Conservation (phyloP, 2,888 invertebrate species). For the Drosophila histrio region DNA sequence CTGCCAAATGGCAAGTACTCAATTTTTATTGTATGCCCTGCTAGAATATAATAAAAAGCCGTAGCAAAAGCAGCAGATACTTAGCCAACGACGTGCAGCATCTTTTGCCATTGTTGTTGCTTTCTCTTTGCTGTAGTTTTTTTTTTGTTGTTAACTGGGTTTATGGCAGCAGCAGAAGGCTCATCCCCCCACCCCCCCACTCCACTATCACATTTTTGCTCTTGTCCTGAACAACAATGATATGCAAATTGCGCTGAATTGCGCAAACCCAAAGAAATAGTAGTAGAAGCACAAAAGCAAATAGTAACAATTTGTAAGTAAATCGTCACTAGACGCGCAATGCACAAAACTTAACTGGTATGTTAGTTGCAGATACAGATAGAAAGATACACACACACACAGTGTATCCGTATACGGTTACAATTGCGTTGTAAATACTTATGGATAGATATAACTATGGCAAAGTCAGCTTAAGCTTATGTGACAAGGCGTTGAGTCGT, state of each 20-base stretch:
- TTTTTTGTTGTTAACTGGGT: conserved; percentile 30
- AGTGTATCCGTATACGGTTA: conserved; percentile 24
- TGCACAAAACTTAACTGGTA: conserved; percentile 39
- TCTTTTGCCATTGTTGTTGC: conserved; percentile 16
- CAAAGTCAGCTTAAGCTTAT: conserved; percentile 44
- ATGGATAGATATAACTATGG: conserved; percentile 16
- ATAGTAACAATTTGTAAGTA: conserved; percentile 61
- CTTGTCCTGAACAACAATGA: conserved; percentile 42
- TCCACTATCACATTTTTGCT: conserved; percentile 2
- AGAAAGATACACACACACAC: conserved; percentile 17
- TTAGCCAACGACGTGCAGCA: conserved; percentile 44
- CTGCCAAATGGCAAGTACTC: conserved; percentile 6
- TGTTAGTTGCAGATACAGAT: conserved; percentile 33
- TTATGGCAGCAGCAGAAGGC: conserved; percentile 29
- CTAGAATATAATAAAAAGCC: conserved; percentile 24
- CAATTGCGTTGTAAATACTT: conserved; percentile 30
- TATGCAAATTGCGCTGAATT: conserved; percentile 70
- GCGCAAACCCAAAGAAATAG: conserved; percentile 3
- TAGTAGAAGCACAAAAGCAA: conserved; percentile 45
- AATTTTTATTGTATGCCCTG: conserved; percentile 1
- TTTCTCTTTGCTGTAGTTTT: conserved; percentile 1
- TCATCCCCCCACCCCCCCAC: conserved; percentile 1
- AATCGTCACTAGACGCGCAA: conserved; percentile 46
- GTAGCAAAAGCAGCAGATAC: conserved; percentile 24
- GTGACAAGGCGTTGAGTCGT: conserved; percentile 16